phyloP scores from a whole-genome alignment of 1,140 invertebrate genomes.

The Pseudomyrmex cubaensis region DNA sequence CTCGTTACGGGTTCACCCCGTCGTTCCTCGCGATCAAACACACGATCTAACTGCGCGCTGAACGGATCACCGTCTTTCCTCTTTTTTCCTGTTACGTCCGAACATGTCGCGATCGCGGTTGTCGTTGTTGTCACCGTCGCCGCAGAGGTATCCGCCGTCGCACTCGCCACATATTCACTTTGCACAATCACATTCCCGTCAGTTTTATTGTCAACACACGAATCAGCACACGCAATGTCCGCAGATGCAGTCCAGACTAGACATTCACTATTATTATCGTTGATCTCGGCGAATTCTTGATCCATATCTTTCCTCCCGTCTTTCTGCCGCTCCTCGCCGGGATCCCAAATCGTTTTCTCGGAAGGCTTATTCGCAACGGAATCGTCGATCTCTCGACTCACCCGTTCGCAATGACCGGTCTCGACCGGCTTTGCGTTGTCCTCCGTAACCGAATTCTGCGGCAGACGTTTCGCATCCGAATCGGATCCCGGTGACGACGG shows the following conservation, averaged over 20 bases:
- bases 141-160: slow-evolving; percentile 3
- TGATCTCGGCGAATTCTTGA: slow-evolving; percentile 57
- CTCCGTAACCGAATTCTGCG: slow-evolving; percentile 60
- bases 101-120: slow-evolving; percentile 39
- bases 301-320: slow-evolving; percentile 46
- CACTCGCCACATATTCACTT: slow-evolving; percentile 67
- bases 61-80: slow-evolving; percentile 88
- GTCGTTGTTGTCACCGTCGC: slow-evolving; percentile 16
- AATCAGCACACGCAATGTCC: slow-evolving; percentile 79
- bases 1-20: slow-evolving; percentile 76
- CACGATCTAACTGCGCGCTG: slow-evolving; percentile 89
- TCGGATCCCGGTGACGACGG: slow-evolving; percentile 84
- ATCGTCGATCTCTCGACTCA: slow-evolving; percentile 63
- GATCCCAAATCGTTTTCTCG: slow-evolving; percentile 88
- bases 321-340: slow-evolving; percentile 82
- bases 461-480: slow-evolving; percentile 46
- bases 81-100: slow-evolving; percentile 65
- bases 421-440: slow-evolving; percentile 76
- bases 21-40: slow-evolving; percentile 90
- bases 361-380: slow-evolving; percentile 77
- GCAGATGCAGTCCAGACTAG: slow-evolving; percentile 86
- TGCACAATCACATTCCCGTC: slow-evolving; percentile 66
- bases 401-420: slow-evolving; percentile 65
- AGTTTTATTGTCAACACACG: slow-evolving; percentile 69
- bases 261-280: slow-evolving; percentile 80